Conservation (phyloP, 1,140 invertebrate species). For the Saxidomus purpurata region DNA sequence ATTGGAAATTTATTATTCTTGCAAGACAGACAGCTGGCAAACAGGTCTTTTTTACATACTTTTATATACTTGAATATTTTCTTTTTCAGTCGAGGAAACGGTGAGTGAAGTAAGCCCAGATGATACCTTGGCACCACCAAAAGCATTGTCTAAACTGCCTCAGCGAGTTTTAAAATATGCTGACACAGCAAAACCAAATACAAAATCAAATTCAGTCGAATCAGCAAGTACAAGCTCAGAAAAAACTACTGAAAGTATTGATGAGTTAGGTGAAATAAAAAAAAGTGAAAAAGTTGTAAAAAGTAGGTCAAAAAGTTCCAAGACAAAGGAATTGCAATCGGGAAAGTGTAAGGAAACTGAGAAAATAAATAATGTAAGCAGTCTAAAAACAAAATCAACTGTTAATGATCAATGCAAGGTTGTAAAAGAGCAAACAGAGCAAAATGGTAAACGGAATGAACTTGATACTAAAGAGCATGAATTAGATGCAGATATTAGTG, state of each 20-base stretch:
- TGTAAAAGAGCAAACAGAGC: not conserved
- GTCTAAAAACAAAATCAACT: not conserved
- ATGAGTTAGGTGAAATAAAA: not conserved
- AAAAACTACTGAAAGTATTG: too few species aligned
- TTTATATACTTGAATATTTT: not conserved
- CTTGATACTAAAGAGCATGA: not conserved
- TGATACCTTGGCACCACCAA: not conserved
- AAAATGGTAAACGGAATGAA: not conserved
- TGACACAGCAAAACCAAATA: not conserved
- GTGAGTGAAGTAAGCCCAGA: not conserved
- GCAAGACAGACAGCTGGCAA: too few species aligned
- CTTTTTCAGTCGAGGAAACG: not conserved
- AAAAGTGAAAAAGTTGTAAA: not conserved
- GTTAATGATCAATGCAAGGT: not conserved
- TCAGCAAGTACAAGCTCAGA: not conserved
- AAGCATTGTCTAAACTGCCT: constrained; percentile 3
- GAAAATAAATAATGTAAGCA: not conserved
- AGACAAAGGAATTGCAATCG: not conserved
- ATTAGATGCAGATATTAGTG: constrained; percentile 48
- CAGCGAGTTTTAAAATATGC: constrained; percentile 15
- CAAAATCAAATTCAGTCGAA: not conserved
- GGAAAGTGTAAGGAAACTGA: not conserved
- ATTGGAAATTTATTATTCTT: too few species aligned
- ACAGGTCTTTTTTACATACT: too few species aligned
- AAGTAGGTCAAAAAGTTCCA: not conserved